These are phyloP conservation scores for Oplegnathus fasciatus DNA, from an alignment of 2,113 vertebrate species.

Conservation along the genomic window DNA sequence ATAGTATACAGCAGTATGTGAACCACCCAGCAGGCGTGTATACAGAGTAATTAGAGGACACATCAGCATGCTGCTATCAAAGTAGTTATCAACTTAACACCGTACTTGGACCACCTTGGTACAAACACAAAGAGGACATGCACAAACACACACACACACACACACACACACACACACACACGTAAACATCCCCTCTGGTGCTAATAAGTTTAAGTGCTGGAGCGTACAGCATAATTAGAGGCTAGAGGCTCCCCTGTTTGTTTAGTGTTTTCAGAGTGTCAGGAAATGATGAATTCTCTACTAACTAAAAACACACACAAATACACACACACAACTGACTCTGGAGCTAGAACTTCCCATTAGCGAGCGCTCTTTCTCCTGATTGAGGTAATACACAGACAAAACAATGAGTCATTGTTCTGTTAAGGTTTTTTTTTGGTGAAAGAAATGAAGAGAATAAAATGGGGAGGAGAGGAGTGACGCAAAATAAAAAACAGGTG, in stretches of 20 bases:
- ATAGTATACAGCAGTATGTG: not conserved
- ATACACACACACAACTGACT: not conserved
- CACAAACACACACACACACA: conserved; percentile 16
- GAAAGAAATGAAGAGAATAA: not conserved
- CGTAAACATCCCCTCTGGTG: conserved; percentile 51
- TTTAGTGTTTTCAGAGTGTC: conserved; percentile 66
- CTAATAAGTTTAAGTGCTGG: conserved; percentile 81
- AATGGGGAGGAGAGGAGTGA: not conserved
- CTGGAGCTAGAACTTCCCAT: conserved; percentile 26
- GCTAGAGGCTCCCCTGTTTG: conserved; percentile 69
- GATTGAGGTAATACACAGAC: conserved; percentile 24
- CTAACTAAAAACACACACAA: conserved; percentile 57
- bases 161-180: conserved; percentile 29
- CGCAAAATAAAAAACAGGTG: conserved; percentile 41
- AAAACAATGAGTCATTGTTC: conserved; percentile 33
- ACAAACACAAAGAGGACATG: conserved; percentile 9
- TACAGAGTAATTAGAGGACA: conserved; percentile 29
- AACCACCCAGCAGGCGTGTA: not conserved
- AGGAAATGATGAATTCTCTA: conserved; percentile 70
- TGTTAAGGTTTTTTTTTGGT: not conserved
- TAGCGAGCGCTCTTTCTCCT: conserved; percentile 22
- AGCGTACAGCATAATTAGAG: conserved; percentile 76
- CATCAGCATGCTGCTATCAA: conserved; percentile 18
- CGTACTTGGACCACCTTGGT: conserved; percentile 15
- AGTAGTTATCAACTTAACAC: conserved; percentile 16